Evolutionary conservation across 2,888 invertebrate genomes (phyloP).

Genomic region (Epinotia bilunana): DNA sequence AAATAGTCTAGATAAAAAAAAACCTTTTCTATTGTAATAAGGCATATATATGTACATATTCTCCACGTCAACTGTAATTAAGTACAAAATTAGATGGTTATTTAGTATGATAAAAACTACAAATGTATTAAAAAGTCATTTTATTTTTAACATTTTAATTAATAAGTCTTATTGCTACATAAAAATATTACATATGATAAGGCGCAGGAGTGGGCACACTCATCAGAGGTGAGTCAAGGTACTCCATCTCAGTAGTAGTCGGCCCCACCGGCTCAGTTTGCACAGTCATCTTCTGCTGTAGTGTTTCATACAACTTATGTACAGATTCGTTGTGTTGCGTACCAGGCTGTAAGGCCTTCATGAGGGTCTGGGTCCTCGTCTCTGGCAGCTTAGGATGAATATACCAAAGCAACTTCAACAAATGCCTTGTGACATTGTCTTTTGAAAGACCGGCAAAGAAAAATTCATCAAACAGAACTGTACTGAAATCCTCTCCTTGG

Average conservation of each 20-base stretch:
- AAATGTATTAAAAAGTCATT: slow-evolving; percentile 10
- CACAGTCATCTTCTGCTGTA: slow-evolving; percentile 91
- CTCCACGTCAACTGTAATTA: no score
- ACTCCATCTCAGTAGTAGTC: slow-evolving; percentile 87
- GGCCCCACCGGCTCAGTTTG: slow-evolving; percentile 86
- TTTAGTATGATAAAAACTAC: no score
- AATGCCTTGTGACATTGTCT: slow-evolving; percentile 96
- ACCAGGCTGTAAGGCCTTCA: slow-evolving; percentile 91
- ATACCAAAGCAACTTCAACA: slow-evolving; percentile 95
- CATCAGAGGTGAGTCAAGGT: slow-evolving; percentile 92
- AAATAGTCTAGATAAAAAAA: no score
- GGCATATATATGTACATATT: no score
- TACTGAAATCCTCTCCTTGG: slow-evolving; percentile 96
- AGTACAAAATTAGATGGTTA: no score
- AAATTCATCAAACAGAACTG: slow-evolving; percentile 97
- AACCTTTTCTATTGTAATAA: no score
- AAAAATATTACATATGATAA: slow-evolving; percentile 76
- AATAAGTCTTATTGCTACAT: slow-evolving; percentile 16
- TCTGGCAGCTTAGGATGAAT: slow-evolving; percentile 93
- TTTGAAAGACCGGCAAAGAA: slow-evolving; percentile 94
- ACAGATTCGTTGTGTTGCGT: slow-evolving; percentile 94
- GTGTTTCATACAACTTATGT: slow-evolving; percentile 89
- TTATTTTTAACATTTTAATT: slow-evolving; percentile 5
- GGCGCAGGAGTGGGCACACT: slow-evolving; percentile 93
- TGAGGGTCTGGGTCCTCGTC: slow-evolving; percentile 90